Conservation (phyloP, 30 jellyfish, hydroid and myxozoan genomes). For the Pseudorhiza aurosa region DNA sequence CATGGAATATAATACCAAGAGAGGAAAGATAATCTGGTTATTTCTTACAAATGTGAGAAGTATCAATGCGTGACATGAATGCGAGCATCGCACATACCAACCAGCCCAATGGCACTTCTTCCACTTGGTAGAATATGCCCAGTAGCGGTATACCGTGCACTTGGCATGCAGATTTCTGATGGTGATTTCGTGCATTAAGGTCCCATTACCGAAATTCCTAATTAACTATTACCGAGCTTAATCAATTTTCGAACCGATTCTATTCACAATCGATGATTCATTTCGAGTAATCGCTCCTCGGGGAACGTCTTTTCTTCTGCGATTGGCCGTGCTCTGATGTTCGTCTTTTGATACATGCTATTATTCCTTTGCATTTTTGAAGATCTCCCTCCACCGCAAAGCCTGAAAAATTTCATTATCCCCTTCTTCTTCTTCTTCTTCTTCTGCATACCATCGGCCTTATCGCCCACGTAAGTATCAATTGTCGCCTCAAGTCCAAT, state of each 20-base stretch:
- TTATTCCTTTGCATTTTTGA: conserved; percentile 50
- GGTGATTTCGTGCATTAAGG: too few relatives aligned
- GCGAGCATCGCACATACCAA: too few relatives aligned
- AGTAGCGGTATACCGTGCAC: too few relatives aligned
- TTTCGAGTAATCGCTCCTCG: conserved; percentile 1
- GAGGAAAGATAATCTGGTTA: too few relatives aligned
- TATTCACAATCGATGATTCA: conserved; percentile 12
- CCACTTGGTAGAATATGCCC: too few relatives aligned
- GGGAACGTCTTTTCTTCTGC: conserved; percentile 63
- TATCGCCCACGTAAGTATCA: conserved; percentile 28
- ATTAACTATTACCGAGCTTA: too few relatives aligned
- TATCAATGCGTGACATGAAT: too few relatives aligned
- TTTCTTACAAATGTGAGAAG: too few relatives aligned
- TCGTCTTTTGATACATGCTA: conserved; percentile 42
- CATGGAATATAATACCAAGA: too few relatives aligned
- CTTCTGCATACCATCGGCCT: conserved; percentile 36
- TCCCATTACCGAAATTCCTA: too few relatives aligned
- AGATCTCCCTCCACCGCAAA: conserved; percentile 84
- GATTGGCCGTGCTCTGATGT: conserved; percentile 57
- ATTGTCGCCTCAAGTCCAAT: conserved; percentile 78
- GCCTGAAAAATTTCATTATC: conserved; percentile 62
- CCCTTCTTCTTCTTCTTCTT: conserved; percentile 89
- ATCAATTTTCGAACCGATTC: not conserved
- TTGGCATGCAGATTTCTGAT: too few relatives aligned
- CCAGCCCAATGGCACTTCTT: too few relatives aligned